A percentile compares a stretch with the other conserved stretches of the same genome.
These are phyloP conservation scores for Siderastrea siderea DNA, from an alignment of 92 coral and sea anemone genomes.

Conservation along the genomic window DNA sequence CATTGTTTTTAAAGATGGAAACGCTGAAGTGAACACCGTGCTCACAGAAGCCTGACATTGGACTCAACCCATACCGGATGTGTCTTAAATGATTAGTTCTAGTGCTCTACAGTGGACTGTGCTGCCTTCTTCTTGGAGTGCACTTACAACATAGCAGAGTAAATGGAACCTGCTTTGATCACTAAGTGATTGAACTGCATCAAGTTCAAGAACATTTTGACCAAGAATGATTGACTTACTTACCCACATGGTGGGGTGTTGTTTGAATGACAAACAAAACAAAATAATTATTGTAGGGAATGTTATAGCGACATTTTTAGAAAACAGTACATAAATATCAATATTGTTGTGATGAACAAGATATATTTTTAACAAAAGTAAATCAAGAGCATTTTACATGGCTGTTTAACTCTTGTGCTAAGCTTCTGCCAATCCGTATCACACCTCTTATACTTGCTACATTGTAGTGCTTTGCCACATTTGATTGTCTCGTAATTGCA, in stretches of 20 bases:
- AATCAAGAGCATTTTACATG: neutral
- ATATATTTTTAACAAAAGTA: neutral
- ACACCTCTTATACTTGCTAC: too few relatives aligned
- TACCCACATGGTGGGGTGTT: too few relatives aligned
- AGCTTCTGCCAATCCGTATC: neutral
- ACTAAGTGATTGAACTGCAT: neutral
- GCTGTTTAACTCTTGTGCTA: neutral
- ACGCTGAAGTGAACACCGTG: conserved; percentile 60
- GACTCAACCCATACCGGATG: conserved; percentile 44
- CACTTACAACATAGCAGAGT: neutral
- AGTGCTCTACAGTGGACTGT: neutral
- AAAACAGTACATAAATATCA: neutral
- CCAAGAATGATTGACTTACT: neutral
- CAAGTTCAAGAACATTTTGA: neutral
- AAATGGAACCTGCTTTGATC: neutral
- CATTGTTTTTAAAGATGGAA: conserved; percentile 56
- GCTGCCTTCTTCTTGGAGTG: conserved; percentile 12
- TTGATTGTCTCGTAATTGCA: too few relatives aligned
- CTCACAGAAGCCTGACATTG: conserved; percentile 43
- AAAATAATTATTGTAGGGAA: too few relatives aligned
- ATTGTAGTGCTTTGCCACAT: too few relatives aligned
- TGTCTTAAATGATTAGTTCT: conserved; percentile 17
- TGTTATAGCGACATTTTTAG: neutral
- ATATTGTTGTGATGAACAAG: neutral
- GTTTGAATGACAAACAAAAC: too few relatives aligned